These are phyloP conservation scores for Kradibia gibbosae DNA, from an alignment of 1,140 invertebrate species.

Conservation along the genomic window DNA sequence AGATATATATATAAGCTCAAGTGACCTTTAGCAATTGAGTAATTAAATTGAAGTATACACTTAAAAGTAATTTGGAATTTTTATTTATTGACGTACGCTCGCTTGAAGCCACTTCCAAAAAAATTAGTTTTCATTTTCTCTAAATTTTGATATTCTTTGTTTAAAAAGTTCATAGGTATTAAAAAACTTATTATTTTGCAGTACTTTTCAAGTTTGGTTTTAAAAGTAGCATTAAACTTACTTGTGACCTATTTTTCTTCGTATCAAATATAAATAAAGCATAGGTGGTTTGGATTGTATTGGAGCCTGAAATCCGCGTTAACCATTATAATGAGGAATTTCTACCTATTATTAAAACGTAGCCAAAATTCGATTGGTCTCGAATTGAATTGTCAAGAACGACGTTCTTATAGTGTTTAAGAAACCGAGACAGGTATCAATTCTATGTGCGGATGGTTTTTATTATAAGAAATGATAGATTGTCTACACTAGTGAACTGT, in stretches of 20 bases:
- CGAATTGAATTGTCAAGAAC: background rate
- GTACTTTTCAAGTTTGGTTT: background rate
- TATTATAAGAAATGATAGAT: background rate
- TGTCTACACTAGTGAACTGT: background rate
- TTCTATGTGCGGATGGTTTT: background rate
- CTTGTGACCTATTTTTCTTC: background rate
- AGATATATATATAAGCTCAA: too few relatives aligned
- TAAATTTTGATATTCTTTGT: background rate
- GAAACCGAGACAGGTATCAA: background rate
- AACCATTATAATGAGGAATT: background rate
- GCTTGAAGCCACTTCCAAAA: too few relatives aligned
- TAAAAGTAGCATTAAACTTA: background rate
- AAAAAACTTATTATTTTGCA: background rate
- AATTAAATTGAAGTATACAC: too few relatives aligned
- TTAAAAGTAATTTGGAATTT: too few relatives aligned
- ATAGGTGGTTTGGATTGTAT: background rate
- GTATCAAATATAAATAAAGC: background rate
- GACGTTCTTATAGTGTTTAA: background rate
- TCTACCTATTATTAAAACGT: background rate
- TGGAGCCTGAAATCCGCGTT: background rate
- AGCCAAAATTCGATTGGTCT: background rate
- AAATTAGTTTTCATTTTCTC: too few relatives aligned
- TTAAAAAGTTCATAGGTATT: background rate
- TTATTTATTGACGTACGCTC: too few relatives aligned
- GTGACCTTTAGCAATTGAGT: too few relatives aligned